Conservation (phyloP, 2,797 vertebrate species). For the Halcyon smyrnensis region DNA sequence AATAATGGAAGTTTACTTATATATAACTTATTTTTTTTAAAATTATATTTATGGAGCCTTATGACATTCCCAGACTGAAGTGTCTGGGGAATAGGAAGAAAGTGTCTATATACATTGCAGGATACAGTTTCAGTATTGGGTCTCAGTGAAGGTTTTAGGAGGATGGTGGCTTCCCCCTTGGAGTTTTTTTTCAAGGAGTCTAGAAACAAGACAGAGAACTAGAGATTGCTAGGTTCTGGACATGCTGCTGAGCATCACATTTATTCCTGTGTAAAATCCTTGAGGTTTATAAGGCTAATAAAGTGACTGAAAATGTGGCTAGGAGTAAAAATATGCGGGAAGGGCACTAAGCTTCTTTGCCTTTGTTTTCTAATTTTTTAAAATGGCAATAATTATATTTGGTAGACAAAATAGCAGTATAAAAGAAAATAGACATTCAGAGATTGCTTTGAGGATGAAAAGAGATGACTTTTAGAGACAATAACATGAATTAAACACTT, state of each 20-base stretch:
- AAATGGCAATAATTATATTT: background rate
- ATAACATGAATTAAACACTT: background rate
- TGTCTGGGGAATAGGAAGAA: background rate
- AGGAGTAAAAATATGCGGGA: background rate
- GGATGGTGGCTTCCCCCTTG: background rate
- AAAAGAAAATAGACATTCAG: background rate
- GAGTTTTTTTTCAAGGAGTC: background rate
- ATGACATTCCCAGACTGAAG: background rate
- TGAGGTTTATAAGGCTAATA: background rate
- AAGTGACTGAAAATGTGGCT: background rate
- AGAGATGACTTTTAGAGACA: background rate
- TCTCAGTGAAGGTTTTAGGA: background rate
- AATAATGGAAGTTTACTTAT: background rate
- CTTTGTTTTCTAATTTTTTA: background rate
- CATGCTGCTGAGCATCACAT: background rate
- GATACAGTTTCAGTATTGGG: background rate
- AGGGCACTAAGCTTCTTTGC: background rate
- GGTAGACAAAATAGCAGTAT: background rate
- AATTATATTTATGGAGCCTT: background rate
- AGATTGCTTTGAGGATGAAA: background rate
- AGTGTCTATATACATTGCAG: background rate
- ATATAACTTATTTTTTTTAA: background rate
- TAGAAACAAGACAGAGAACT: background rate
- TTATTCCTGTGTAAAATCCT: constrained; percentile 1
- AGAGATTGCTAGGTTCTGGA: background rate